Evolutionary conservation across 2,113 vertebrate species (phyloP), one percentile per base, ranked within the genome.

Genomic region (Odobenus rosmarus): DNA sequence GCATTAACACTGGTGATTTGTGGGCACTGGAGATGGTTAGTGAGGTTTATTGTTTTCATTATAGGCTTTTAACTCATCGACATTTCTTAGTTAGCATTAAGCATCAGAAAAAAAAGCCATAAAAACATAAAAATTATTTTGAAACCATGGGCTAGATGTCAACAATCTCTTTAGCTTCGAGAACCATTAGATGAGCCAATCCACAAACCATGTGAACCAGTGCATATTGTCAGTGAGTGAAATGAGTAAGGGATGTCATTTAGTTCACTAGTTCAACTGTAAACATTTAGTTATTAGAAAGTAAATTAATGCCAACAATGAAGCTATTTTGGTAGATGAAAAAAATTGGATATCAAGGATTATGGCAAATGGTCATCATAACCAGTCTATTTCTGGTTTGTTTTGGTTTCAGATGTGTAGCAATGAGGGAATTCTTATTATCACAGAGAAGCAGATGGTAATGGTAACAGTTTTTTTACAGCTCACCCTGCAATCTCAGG

Each of bases 201-300:
- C 16, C 51, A 51, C 2, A 39, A 26, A 26, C 23, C 64, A 89
- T 24, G n/a, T 26, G 62, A 67, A 51, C 18, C 46, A n/a, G 36
- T 16, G 12, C 39, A 39, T 55, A 19, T 33, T 61, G 24, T 10
- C 55, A 76, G 46, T 42, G 64, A 92, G 74, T n/a, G 61, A 92
- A 93, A 42, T 21, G 39, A 81, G 42, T 61, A 26, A 88, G 31
- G 71, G n/a, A 88, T 55, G 28, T 61, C 12, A 46, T 89, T 53
- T 82, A 88, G 55, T 80, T 80, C 64, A 61, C 87, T 83, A 85
- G 39, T 83, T 95, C 67, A 77, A 95, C 80, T 69, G 19, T 90
- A 36, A 57, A 82, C 1, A 31, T 11, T n/a, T 21, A 86, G 19
- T 61, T 88, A 89, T 53, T 72, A 42, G 26, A 88, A 80, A 61